Evolutionary conservation across 2,113 vertebrate genomes (phyloP).

Genomic region (Pseudolaguvia tuberculata): DNA sequence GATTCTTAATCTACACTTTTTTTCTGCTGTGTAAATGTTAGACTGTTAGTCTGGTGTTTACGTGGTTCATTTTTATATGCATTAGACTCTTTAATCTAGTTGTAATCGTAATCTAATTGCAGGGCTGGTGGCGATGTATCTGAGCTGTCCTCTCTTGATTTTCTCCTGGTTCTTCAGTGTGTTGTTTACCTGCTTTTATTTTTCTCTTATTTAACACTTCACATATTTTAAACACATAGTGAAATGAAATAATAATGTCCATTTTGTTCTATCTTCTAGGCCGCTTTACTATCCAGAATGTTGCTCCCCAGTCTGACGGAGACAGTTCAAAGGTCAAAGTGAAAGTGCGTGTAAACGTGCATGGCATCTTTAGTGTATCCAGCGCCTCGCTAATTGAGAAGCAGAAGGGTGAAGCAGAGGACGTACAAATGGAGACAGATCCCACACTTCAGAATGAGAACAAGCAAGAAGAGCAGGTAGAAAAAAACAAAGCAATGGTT

Average conservation of each 20-base stretch:
- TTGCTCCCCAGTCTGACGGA: constrained; percentile 83
- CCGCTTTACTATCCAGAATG: constrained; percentile 85
- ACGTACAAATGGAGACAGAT: constrained; percentile 81
- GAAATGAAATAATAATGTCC: not conserved
- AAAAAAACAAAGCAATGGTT: constrained; percentile 3
- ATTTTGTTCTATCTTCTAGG: constrained; percentile 61
- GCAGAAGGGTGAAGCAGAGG: constrained; percentile 75
- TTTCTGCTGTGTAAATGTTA: too few species aligned
- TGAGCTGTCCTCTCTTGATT: not conserved
- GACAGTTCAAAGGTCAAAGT: constrained; percentile 93
- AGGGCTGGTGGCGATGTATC: not conserved
- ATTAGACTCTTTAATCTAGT: too few species aligned
- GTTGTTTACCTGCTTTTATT: not conserved
- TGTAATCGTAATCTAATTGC: too few species aligned
- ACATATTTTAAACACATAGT: not conserved
- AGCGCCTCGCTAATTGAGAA: constrained; percentile 86
- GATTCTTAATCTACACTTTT: too few species aligned
- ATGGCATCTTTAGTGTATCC: constrained; percentile 90
- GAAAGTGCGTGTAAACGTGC: constrained; percentile 88
- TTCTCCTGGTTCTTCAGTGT: not conserved
- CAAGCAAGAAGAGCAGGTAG: constrained; percentile 82
- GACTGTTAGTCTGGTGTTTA: too few species aligned
- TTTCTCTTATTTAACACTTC: not conserved
- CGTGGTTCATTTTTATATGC: too few species aligned
- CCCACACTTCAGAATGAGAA: constrained; percentile 75